phyloP scores from a whole-genome alignment of 92 coral and sea anemone species.

The Muricea muricata region DNA sequence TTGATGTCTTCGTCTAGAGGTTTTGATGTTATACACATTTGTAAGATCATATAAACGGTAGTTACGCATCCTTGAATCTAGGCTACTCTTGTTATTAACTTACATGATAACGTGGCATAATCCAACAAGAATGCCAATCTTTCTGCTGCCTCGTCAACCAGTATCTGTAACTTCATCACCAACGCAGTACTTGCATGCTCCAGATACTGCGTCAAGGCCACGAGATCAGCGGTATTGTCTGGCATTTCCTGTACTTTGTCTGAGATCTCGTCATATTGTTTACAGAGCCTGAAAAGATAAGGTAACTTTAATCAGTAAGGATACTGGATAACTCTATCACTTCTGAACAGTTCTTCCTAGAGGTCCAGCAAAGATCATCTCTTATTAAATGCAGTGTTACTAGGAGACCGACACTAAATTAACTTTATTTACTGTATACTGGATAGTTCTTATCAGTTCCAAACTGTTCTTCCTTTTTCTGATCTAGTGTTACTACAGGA shows the following conservation, averaged over 20 bases:
- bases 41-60: too few relatives aligned
- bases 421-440: too few relatives aligned
- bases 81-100: too few relatives aligned
- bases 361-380: too few relatives aligned
- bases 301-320: not conserved
- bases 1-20: constrained; percentile 92
- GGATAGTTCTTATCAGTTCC: too few relatives aligned
- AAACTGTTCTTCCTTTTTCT: not conserved
- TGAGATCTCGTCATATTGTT: constrained; percentile 93
- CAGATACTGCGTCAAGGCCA: constrained; percentile 83
- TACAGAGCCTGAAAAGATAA: constrained; percentile 68
- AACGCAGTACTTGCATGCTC: constrained; percentile 90
- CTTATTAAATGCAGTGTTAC: too few relatives aligned
- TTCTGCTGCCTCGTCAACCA: constrained; percentile 93
- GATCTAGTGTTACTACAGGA: not conserved
- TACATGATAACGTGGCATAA: constrained; percentile 97
- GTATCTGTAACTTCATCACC: constrained; percentile 78
- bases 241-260: constrained; percentile 99
- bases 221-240: constrained; percentile 90
- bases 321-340: too few relatives aligned
- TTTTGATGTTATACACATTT: too few relatives aligned
- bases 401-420: too few relatives aligned
- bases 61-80: too few relatives aligned
- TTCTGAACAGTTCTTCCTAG: too few relatives aligned
- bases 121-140: constrained; percentile 87